phyloP scores from a whole-genome alignment of 2,888 invertebrate species.

The Lysandra coridon region DNA sequence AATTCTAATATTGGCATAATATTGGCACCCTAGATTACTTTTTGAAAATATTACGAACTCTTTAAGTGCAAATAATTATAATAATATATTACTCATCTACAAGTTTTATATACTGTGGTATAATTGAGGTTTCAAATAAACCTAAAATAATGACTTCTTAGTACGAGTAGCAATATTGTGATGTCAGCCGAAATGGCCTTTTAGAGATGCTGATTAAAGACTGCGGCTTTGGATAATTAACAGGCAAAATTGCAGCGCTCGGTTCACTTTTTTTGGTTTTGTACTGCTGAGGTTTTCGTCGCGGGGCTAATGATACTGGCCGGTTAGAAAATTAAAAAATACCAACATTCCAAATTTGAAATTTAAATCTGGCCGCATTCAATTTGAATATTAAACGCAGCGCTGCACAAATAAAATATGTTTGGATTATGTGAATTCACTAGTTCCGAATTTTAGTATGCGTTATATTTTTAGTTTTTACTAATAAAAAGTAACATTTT shows the following conservation, averaged over 20 bases:
- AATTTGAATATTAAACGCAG: conserved; percentile 1
- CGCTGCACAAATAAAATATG: conserved; percentile 10
- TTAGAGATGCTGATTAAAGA: conserved; percentile 15
- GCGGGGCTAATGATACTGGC: neutral
- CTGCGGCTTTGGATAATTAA: conserved; percentile 23
- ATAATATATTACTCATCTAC: too few relatives aligned
- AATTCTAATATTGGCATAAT: too few relatives aligned
- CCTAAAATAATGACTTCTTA: neutral
- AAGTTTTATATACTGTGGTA: neutral
- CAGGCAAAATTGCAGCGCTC: conserved; percentile 18
- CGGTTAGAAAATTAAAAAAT: conserved; percentile 18
- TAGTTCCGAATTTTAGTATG: neutral
- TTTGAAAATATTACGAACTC: too few relatives aligned
- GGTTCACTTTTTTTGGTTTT: conserved; percentile 14
- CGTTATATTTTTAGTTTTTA: neutral
- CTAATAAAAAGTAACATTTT: neutral
- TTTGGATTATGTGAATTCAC: neutral
- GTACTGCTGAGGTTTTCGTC: neutral
- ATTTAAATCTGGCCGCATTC: neutral
- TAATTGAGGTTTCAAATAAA: neutral
- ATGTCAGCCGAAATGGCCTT: neutral
- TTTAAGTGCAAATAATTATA: too few relatives aligned
- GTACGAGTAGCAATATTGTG: neutral
- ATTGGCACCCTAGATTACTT: too few relatives aligned
- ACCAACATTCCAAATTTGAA: neutral